Evolutionary conservation across 92 coral and sea anemone genomes (phyloP).

Genomic region (Virgularia gustaviana): DNA sequence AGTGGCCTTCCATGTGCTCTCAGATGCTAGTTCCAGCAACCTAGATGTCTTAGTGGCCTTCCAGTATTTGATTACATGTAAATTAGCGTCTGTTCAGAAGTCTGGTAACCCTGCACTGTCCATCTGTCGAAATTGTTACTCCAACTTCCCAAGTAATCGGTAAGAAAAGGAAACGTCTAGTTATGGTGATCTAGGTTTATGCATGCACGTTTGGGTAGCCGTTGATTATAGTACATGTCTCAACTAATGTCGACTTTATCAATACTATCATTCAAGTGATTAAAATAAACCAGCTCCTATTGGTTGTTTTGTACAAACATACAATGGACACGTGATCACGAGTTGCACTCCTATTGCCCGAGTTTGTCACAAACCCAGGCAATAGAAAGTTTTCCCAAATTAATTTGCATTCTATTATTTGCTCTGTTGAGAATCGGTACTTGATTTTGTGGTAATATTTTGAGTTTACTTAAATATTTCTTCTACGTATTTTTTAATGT

Average conservation of each 20-base stretch:
- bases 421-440: no score
- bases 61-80: conserved; percentile 1
- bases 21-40: conserved; percentile 52
- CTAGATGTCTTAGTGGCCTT: conserved; percentile 10
- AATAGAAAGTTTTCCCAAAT: no score
- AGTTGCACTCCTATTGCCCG: no score
- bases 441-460: neutral
- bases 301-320: no score
- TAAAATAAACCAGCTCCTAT: no score
- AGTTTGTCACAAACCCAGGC: no score
- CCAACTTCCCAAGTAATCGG: conserved; percentile 27
- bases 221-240: no score
- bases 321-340: no score
- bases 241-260: no score
- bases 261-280: neutral
- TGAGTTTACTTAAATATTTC: no score
- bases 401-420: no score
- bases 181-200: neutral
- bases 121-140: conserved; percentile 25
- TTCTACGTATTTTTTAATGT: neutral
- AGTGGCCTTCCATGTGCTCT: conserved; percentile 74
- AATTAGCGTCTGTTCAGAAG: neutral
- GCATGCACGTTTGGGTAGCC: no score
- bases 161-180: neutral
- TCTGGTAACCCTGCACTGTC: neutral